Evolutionary conservation across 2,113 vertebrate species (phyloP).

Genomic region (Oncorhynchus nerka): DNA sequence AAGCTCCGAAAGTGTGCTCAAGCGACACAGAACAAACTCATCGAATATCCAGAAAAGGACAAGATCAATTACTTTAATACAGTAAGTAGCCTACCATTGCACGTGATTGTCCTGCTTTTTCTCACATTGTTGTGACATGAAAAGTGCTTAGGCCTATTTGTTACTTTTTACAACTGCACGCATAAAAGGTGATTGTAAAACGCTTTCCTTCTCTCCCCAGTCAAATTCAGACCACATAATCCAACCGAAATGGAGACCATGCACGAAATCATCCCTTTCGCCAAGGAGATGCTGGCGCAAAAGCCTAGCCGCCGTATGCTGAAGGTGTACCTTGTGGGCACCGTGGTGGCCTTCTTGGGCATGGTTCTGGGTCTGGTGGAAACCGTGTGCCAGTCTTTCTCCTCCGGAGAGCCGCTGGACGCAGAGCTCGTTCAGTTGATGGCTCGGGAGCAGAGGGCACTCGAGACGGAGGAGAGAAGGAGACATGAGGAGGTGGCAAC

Average conservation of each 20-base stretch:
- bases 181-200: not conserved
- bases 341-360: constrained; percentile 78
- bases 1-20: constrained; percentile 1
- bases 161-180: not conserved
- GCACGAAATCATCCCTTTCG: constrained; percentile 83
- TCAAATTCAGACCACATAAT: not conserved
- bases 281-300: constrained; percentile 80
- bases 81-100: not conserved
- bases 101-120: not conserved
- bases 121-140: not conserved
- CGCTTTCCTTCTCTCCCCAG: not conserved
- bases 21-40: not conserved
- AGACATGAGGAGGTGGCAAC: not conserved
- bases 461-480: constrained; percentile 4
- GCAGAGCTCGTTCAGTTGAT: constrained; percentile 51
- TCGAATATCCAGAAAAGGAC: not conserved
- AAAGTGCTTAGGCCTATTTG: not conserved
- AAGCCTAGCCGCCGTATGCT: constrained; percentile 77
- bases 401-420: constrained; percentile 43
- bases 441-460: constrained; percentile 4
- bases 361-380: constrained; percentile 81
- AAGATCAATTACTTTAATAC: not conserved
- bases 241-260: constrained; percentile 72
- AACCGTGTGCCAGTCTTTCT: constrained; percentile 78
- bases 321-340: constrained; percentile 84